Base-by-base conservation (phyloP, 2,113 vertebrate genomes). In the Macheiramphus alcinus region DNA sequence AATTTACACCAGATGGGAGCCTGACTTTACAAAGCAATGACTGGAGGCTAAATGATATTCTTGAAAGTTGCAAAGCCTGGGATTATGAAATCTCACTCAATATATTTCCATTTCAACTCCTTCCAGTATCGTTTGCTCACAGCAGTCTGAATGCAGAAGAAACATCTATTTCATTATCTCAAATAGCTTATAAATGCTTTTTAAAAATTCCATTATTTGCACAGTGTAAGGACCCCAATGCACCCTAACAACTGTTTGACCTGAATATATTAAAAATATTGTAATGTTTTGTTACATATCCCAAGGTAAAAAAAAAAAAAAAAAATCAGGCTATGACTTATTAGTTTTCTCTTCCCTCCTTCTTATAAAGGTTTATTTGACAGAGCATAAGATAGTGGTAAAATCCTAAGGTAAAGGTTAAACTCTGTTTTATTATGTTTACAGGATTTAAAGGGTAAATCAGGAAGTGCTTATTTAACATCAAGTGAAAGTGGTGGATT, bases 341-440 rank as follows among this genome's bases (percentile, higher is more conserved):
- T 99, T 98, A 98, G 98, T 98, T 98, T 97, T 98, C 97, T 96
- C 96, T 97, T 98, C 87, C 71, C 95, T 95, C 96, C 96, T 94
- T 97, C 98, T 97, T 98, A 98, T 96, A 95, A 97, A 97, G 97
- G 95, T 98, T 98, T 97, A 96, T 98, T 98, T 97, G 96, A 96
- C 82, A 95, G 96, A 83, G 82, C 93, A 75, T 97, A 98, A 97
- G 98, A 98, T 97, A 97, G 98, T 96, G 95, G 95, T 97, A 97
- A 98, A 98, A 98, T 98, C 98, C 98, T 97, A 98, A 98, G 98
- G 98, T 98, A 98, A 98, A 99, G 98, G 98, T 99, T 99, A 98
- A 98, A 98, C 97, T 98, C 97, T 97, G 97, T 98, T 98, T 98
- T 98, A 98, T 98, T 98, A 98, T 98, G 96, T 98, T 98, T 98